Evolutionary conservation across 2,888 invertebrate genomes (phyloP).

Genomic region (Onchidella celtica): DNA sequence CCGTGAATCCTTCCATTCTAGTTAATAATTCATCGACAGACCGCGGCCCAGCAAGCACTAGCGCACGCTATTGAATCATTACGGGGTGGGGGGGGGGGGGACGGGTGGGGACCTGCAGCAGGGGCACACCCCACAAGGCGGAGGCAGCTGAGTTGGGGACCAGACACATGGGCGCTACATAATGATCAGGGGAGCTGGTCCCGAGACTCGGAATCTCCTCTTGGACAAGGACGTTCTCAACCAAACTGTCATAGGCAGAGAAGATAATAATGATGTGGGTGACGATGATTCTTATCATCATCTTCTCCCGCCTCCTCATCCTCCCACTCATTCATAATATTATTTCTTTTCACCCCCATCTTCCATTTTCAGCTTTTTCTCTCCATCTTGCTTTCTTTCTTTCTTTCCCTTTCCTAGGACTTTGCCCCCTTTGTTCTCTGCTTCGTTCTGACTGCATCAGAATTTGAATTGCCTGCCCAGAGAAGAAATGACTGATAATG

Average conservation of each 20-base stretch:
- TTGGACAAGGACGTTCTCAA: slow-evolving; percentile 32
- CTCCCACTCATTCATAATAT: too few relatives aligned
- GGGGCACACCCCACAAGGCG: background rate
- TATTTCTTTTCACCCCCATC: too few relatives aligned
- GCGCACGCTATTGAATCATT: slow-evolving; percentile 30
- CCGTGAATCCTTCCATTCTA: slow-evolving; percentile 12
- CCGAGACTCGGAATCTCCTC: background rate
- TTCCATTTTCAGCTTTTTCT: background rate
- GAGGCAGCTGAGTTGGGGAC: background rate
- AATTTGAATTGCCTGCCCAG: too few relatives aligned
- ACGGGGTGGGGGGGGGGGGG: too few relatives aligned
- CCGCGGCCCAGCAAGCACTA: background rate
- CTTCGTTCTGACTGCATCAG: too few relatives aligned
- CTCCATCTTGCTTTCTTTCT: background rate
- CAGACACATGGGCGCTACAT: background rate
- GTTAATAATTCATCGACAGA: slow-evolving; percentile 34
- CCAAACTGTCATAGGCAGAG: slow-evolving; percentile 19
- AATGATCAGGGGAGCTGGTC: background rate
- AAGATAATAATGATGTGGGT: too few relatives aligned
- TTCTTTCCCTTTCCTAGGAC: too few relatives aligned
- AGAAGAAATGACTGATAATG: too few relatives aligned
- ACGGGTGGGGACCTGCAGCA: background rate
- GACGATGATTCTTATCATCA: too few relatives aligned
- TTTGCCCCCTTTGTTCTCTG: too few relatives aligned
- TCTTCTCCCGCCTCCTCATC: background rate